Conservation (phyloP, 1,140 invertebrate genomes). For the Lerema accius region DNA sequence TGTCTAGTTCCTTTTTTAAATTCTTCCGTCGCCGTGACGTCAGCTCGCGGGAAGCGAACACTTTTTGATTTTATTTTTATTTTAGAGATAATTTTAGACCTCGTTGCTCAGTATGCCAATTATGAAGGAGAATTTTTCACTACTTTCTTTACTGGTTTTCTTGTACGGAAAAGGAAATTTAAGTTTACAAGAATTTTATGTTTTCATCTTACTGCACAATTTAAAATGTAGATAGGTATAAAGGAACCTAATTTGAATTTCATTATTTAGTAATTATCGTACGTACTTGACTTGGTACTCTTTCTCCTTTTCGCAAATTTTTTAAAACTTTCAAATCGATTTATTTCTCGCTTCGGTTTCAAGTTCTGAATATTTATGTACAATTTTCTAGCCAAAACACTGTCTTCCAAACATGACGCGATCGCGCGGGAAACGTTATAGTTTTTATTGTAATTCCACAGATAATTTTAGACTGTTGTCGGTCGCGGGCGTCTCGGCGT, state of each 20-base stretch:
- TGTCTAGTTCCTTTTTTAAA: constrained; percentile 31
- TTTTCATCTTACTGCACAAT: background rate
- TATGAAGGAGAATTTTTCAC: background rate
- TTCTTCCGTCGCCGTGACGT: constrained; percentile 25
- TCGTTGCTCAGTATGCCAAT: constrained; percentile 1
- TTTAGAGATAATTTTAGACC: constrained; percentile 20
- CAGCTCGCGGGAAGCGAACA: constrained; percentile 20
- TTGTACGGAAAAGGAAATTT: background rate
- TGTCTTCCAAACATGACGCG: too few species aligned
- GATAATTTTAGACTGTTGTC: constrained; percentile 6
- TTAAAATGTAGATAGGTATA: background rate
- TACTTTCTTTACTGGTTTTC: background rate
- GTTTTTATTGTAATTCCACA: constrained; percentile 14
- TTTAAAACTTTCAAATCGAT: too few species aligned
- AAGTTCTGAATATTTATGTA: too few species aligned
- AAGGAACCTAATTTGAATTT: too few species aligned
- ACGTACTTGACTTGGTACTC: too few species aligned
- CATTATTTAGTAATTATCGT: too few species aligned
- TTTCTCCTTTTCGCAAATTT: too few species aligned
- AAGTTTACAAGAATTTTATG: background rate
- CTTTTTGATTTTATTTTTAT: constrained; percentile 14
- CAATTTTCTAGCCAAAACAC: too few species aligned
- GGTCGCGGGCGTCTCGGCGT: background rate
- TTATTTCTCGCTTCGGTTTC: too few species aligned
- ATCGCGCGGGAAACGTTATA: background rate